Evolutionary conservation across 2,888 invertebrate genomes (phyloP), one percentile per base, ranked within the genome.

Genomic region (Aquatica leii): DNA sequence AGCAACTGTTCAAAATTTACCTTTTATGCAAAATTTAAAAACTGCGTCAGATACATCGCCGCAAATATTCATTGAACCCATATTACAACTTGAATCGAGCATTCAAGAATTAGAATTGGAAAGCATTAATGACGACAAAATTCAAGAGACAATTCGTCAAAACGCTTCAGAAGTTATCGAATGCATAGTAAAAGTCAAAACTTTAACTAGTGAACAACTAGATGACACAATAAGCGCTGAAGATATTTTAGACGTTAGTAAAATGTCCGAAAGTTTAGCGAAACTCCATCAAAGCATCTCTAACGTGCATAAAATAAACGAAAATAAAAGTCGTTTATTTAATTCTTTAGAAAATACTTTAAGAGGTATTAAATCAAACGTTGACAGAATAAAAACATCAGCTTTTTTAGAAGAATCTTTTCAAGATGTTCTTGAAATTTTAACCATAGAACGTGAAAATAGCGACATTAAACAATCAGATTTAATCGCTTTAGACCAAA

Each of bases 151-250:
- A 56, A 52, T 80, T 8, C 73, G 73, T 21, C 70, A 78, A 60
- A 74, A 75, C 53, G 77, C 79, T 5, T 68, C 77, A 1, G 76
- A 76, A 68, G 77, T 81, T 37, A 71, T 78, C 11, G 73, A 77
- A 50, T 73, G 75, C 48, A 73, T 81, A 2, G 78, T 79, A 58
- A 76, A 77, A 58, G 62, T 80, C 0, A 80, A 77, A 15, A 69
- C 71, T n/a, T 61, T 71, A 1, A 48, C 73, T 3, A 74, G 76
- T 37, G 72, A 75, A 35, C 67, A 69, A 52, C 61, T 54, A 34
- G 69, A 69, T 12, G 73, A 73, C 56, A 67, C 73, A 5, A 50
- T 67, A 21, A 74, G 75, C 0, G 37, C 66, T 5, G 74, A 78
- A 67, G 76, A 79, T 62, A 68, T 79, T 8, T 63, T 57, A 2